These are phyloP conservation scores for Apis dorsata DNA, from an alignment of 1,140 invertebrate species.

Conservation along the genomic window DNA sequence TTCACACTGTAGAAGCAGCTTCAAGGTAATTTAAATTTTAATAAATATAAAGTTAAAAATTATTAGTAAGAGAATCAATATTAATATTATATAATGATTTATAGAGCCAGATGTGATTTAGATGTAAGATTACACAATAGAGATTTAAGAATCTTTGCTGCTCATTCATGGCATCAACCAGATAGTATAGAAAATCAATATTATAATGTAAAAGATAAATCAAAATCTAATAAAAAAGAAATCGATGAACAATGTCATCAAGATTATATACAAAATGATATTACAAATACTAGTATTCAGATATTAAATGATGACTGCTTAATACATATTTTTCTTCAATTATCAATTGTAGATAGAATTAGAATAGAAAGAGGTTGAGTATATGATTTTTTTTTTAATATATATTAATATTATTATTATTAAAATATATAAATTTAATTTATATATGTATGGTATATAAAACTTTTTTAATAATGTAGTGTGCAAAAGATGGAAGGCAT, in stretches of 20 bases:
- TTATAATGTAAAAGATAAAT: constrained; percentile 54
- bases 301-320: constrained; percentile 76
- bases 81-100: constrained; percentile 33
- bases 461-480: constrained; percentile 64
- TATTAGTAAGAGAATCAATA: neutral
- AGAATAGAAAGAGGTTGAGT: constrained; percentile 72
- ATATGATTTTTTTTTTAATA: neutral
- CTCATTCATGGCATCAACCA: constrained; percentile 78
- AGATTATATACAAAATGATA: constrained; percentile 56
- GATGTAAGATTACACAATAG: constrained; percentile 73
- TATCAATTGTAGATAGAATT: constrained; percentile 73
- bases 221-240: constrained; percentile 15
- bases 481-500: constrained; percentile 72
- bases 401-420: neutral
- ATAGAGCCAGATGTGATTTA: constrained; percentile 68
- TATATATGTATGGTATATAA: neutral
- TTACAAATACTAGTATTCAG: constrained; percentile 64
- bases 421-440: neutral
- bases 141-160: constrained; percentile 71
- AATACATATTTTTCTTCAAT: constrained; percentile 72
- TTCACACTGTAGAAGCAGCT: constrained; percentile 63
- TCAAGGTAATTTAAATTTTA: constrained; percentile 63
- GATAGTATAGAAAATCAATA: constrained; percentile 72
- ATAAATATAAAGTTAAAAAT: constrained; percentile 30
- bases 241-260: constrained; percentile 26